Percentiles rank a stretch among this genome's conserved stretches.
Conservation (phyloP, 2,113 vertebrate species). For the Larimichthys crocea region DNA sequence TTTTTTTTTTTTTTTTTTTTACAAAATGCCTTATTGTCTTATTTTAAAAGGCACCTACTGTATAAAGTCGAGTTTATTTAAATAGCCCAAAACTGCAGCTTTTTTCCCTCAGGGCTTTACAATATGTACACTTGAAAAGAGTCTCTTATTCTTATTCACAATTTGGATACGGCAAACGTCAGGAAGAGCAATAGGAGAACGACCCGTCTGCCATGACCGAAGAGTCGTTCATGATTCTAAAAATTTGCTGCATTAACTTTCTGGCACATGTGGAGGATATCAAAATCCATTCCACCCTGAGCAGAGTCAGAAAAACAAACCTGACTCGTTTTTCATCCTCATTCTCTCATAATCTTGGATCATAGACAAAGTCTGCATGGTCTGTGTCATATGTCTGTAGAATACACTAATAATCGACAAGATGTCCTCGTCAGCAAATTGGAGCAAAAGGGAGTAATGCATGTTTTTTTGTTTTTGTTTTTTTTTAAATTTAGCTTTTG, state of each 20-base stretch:
- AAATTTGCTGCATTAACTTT: neutral
- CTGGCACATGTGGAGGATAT: no score
- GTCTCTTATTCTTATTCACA: neutral
- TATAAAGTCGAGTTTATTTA: neutral
- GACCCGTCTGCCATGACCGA: neutral
- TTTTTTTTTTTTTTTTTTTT: neutral
- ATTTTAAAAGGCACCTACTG: neutral
- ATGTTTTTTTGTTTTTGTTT: neutral
- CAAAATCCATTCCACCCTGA: neutral
- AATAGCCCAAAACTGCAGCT: neutral
- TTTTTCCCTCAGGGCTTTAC: neutral
- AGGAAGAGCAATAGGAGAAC: neutral
- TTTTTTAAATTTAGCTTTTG: no score
- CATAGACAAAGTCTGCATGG: neutral
- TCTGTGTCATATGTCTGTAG: neutral
- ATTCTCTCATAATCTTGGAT: neutral
- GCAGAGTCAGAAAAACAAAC: neutral
- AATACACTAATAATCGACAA: neutral
- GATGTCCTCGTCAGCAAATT: neutral
- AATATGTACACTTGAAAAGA: neutral
- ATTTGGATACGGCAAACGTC: neutral
- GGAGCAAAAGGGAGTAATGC: neutral
- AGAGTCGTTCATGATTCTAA: slow-evolving; percentile 13
- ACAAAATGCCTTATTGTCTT: no score
- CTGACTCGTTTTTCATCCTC: neutral